Conservation (phyloP, 1,140 invertebrate genomes). For the Bactericera cockerelli region DNA sequence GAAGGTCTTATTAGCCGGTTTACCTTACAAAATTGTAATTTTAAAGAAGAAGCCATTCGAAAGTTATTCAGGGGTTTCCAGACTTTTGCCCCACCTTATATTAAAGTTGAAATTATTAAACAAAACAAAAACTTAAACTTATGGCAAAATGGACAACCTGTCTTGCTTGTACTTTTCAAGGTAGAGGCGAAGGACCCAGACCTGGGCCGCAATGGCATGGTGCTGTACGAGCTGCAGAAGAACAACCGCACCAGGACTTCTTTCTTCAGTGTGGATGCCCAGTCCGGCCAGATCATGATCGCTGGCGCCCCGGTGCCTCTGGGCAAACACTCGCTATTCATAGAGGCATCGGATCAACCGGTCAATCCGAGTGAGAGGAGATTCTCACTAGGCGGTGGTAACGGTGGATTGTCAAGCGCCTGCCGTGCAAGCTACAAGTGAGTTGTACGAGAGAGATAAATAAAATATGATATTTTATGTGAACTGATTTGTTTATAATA, state of each 20-base stretch:
- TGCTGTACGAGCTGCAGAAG: slow-evolving; percentile 58
- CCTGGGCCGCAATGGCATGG: slow-evolving; percentile 57
- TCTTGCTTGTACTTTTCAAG: slow-evolving; percentile 19
- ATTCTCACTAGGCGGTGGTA: slow-evolving; percentile 65
- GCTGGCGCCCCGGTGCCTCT: slow-evolving; percentile 43
- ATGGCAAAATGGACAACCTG: too few species aligned
- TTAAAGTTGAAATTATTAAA: too few species aligned
- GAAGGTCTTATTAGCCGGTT: too few species aligned
- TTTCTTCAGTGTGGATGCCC: slow-evolving; percentile 54
- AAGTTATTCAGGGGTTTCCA: too few species aligned
- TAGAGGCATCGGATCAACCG: slow-evolving; percentile 67
- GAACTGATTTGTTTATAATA: neutral
- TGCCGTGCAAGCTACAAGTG: neutral
- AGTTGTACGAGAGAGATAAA: too few species aligned
- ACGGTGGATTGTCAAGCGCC: slow-evolving; percentile 38
- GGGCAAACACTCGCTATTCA: slow-evolving; percentile 57
- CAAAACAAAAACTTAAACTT: too few species aligned
- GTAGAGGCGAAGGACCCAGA: slow-evolving; percentile 66
- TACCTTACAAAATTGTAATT: too few species aligned
- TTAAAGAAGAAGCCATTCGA: too few species aligned
- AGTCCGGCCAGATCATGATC: slow-evolving; percentile 53
- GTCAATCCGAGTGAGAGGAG: slow-evolving; percentile 61
- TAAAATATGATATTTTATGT: neutral
- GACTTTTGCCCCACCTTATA: too few species aligned
- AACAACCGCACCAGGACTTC: slow-evolving; percentile 42